Conservation (phyloP, 2,888 invertebrate species). For the Slavum lentiscoides region DNA sequence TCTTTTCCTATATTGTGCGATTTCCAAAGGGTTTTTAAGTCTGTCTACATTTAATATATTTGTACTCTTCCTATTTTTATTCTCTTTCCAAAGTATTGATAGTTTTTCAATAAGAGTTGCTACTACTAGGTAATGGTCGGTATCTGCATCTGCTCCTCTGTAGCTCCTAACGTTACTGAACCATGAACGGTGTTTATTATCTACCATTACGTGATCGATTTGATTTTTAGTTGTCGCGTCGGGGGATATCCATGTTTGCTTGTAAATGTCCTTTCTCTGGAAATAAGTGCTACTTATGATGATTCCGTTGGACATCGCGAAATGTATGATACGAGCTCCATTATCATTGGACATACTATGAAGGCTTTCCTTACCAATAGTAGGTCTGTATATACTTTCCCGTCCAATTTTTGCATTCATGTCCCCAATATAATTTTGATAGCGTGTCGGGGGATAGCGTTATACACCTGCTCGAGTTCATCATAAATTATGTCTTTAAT, state of each 20-base stretch:
- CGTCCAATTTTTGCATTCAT: not conserved
- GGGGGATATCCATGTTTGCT: constrained; percentile 11
- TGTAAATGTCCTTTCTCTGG: constrained; percentile 1
- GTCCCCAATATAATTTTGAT: constrained; percentile 4
- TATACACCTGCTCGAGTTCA: not conserved
- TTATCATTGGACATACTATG: constrained; percentile 8
- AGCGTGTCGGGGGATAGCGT: not conserved
- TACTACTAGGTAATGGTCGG: too few relatives aligned
- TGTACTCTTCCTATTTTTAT: too few relatives aligned
- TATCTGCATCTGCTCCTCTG: too few relatives aligned
- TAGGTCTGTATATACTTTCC: constrained; percentile 2
- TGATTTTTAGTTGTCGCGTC: constrained; percentile 14
- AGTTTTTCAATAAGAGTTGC: too few relatives aligned
- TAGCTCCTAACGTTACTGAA: too few relatives aligned
- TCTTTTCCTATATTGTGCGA: too few relatives aligned
- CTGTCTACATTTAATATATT: too few relatives aligned
- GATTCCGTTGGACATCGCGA: not conserved
- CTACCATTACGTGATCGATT: too few relatives aligned
- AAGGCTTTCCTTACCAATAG: not conserved
- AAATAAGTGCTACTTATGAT: constrained; percentile 20
- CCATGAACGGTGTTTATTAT: too few relatives aligned
- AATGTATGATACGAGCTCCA: not conserved
- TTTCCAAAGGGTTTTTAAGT: too few relatives aligned
- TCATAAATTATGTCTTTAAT: not conserved
- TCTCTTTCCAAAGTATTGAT: too few relatives aligned